Base-by-base conservation (phyloP, 2,888 invertebrate species). In the Acrobasis suavella region DNA sequence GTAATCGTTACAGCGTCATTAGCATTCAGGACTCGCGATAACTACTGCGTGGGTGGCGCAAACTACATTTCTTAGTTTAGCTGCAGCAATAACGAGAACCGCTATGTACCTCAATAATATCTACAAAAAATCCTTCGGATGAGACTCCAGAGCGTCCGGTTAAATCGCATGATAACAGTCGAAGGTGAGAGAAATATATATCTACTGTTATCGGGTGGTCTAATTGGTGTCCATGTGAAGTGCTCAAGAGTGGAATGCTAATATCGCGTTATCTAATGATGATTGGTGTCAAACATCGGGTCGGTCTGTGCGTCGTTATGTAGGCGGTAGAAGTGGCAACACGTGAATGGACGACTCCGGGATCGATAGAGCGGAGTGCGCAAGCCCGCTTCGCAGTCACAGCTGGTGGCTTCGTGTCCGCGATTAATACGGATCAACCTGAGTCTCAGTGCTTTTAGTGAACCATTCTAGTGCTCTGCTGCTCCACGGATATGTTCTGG, bases 281-380 rank as follows among this genome's bases (percentile, higher is more conserved):
- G 89, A 89, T 91, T 88, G 85, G 80, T 80, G 84, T 86, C 82
- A 85, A 86, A 85, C 86, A 84, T 78, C 68, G 77, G 78, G 72
- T 78, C 73, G 81, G 78, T 78, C 56, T n/a, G 46, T 46, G 74
- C 76, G 78, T 79, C 77, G 83, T 81, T 84, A 86, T 86, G 90
- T 90, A 86, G 91, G 90, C 86, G 89, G 83, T 67, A 58, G 81
- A 80, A 82, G 82, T 81, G 85, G 81, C 76, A 78, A 80, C 81
- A 75, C 82, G 86, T 91, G 91, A 91, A 91, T 89, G 88, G 87
- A 83, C 77, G 77, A 75, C 70, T 71, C 71, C 67, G 65, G 82
- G 89, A 91, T 91, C 91, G 91, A 91, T 92, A 86, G 75, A 81
- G 84, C 86, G 72, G 78, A 85, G 81, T 87, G 91, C 91, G 91